These are phyloP conservation scores for Felis chaus DNA, from an alignment of 2,113 vertebrate genomes.

Conservation along the genomic window DNA sequence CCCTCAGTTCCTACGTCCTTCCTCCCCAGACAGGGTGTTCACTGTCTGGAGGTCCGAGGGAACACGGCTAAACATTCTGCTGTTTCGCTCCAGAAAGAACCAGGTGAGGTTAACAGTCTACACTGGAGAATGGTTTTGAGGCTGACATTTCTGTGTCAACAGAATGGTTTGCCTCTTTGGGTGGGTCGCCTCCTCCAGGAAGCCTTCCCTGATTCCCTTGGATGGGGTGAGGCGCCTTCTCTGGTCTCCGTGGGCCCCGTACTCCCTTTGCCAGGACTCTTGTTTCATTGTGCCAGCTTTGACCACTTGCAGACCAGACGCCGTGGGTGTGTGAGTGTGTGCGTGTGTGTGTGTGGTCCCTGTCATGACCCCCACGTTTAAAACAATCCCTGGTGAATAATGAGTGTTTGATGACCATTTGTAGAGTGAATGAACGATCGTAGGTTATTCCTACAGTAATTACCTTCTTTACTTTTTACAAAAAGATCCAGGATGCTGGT, in stretches of 20 bases:
- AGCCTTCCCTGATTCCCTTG: background rate
- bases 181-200: background rate
- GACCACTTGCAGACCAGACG: background rate
- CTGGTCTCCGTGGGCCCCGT: background rate
- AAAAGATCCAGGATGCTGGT: too few species aligned
- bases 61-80: background rate
- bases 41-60: accelerated
- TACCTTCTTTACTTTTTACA: background rate
- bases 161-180: background rate
- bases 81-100: background rate
- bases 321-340: accelerated
- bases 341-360: background rate
- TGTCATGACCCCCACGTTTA: background rate
- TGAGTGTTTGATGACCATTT: background rate
- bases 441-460: too few species aligned
- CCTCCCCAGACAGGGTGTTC: accelerated
- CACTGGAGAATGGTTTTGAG: background rate
- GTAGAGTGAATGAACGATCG: background rate
- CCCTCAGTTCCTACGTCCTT: background rate
- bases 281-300: too few species aligned
- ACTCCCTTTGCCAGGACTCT: background rate
- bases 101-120: background rate
- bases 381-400: background rate
- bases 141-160: background rate
- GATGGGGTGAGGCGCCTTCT: background rate